Base-by-base conservation (phyloP, 1,140 invertebrate genomes). In the Orussus abietinus region DNA sequence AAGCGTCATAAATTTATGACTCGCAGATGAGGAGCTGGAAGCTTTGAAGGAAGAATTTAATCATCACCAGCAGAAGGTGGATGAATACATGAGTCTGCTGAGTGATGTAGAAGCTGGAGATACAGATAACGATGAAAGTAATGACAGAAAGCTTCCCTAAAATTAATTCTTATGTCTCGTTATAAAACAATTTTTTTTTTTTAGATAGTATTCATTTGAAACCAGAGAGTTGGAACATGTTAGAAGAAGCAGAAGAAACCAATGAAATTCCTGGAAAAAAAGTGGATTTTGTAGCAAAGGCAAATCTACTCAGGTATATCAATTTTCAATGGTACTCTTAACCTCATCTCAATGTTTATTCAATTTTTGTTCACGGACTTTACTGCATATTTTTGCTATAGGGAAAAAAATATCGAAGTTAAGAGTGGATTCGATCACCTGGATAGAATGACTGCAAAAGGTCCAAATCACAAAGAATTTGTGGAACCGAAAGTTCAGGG, bases 11-110 rank as follows among this genome's bases (percentile, higher is more conserved):
- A 45, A 13, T 44, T 53, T 53, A 52, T 58, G 38, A 53, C 44
- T 73, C 59, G 20, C 52, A 81, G 81, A 77, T 51, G 83, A 88
- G 53, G 91, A 96, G 70, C 56, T 96, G 12, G 72, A 85, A 49
- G 80, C 85, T 9, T 68, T 96, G 5, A 90, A 87, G 59, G 85
- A 95, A 69, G 92, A 96, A 69, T 96, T 96, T 60, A 69, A 70
- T 31, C 91, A 94, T 69, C 90, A 96, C 64, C 90, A 96, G 69
- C 86, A 94, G 47, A 95, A 94, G 73, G 80, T 96, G 13, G 86
- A 95, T 64, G 84, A 95, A 55, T 95, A 92, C 60, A 86, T 90
- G 72, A 80, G 82, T 30, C 53, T 96, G 13, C 71, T 92, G 10
- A 78, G 82, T 55, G 81, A 88, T 49, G 72, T 86, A 12, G 80